These are phyloP conservation scores for Monopterus albus DNA, from an alignment of 2,113 vertebrate species.

Conservation along the genomic window DNA sequence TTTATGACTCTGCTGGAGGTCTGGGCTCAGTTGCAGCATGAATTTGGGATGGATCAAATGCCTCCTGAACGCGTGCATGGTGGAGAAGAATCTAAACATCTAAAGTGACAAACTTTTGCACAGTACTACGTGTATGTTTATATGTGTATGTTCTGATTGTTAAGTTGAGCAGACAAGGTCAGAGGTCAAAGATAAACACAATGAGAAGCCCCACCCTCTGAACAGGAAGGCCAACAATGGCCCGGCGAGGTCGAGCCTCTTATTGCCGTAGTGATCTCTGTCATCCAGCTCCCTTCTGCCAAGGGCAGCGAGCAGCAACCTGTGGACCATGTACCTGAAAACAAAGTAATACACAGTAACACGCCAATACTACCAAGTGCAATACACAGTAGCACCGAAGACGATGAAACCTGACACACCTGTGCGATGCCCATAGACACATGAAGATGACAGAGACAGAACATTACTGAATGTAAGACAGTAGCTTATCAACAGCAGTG, in stretches of 20 bases:
- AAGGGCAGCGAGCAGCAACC: conserved; percentile 92
- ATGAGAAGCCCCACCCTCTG: conserved; percentile 86
- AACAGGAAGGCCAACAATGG: conserved; percentile 96
- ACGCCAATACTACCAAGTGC: too few relatives aligned
- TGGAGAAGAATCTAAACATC: too few relatives aligned
- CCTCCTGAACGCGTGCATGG: too few relatives aligned
- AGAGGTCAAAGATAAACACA: background rate
- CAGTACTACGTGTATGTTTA: background rate
- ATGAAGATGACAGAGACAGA: too few relatives aligned
- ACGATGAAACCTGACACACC: too few relatives aligned
- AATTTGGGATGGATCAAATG: too few relatives aligned
- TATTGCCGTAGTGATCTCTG: conserved; percentile 99
- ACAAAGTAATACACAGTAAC: background rate
- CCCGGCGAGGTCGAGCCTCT: conserved; percentile 97
- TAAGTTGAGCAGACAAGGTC: background rate
- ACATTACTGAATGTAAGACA: too few relatives aligned
- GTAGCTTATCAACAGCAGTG: too few relatives aligned
- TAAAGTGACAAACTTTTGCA: too few relatives aligned
- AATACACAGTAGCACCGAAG: too few relatives aligned
- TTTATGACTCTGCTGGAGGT: too few relatives aligned
- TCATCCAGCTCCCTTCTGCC: conserved; percentile 96
- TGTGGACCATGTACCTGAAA: conserved; percentile 97
- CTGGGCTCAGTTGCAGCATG: too few relatives aligned
- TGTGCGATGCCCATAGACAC: background rate
- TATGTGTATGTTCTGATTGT: background rate